Conservation (phyloP, 2,888 invertebrate species). For the Thereva unica region DNA sequence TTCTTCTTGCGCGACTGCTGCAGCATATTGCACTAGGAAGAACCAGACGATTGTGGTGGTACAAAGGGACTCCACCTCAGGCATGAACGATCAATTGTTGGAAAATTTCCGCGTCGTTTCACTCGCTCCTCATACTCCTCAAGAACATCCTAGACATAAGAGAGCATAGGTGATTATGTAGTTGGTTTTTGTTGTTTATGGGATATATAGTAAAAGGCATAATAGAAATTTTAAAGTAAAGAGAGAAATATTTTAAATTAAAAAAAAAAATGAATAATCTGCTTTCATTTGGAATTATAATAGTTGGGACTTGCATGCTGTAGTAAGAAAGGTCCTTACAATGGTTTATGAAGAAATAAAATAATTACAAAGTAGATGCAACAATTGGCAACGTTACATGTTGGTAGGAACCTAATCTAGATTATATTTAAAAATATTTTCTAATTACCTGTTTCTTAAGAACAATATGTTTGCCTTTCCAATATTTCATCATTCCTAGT, state of each 20-base stretch:
- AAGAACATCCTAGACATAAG: constrained; percentile 76
- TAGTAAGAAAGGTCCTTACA: no score
- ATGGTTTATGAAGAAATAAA: background rate
- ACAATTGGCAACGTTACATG: background rate
- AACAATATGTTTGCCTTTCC: constrained; percentile 98
- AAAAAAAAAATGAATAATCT: background rate
- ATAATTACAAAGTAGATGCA: background rate
- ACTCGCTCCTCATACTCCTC: constrained; percentile 89
- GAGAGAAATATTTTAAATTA: background rate
- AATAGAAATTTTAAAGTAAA: background rate
- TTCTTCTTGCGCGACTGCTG: constrained; percentile 28
- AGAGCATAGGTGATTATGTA: constrained; percentile 3
- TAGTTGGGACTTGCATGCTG: no score
- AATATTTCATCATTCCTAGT: constrained; percentile 97
- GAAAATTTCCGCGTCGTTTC: constrained; percentile 75
- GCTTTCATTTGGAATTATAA: no score
- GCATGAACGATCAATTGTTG: constrained; percentile 84
- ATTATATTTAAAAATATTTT: constrained; percentile 1
- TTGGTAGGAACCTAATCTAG: background rate
- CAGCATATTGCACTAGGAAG: constrained; percentile 36
- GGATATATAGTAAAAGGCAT: background rate
- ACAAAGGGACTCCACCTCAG: constrained; percentile 87
- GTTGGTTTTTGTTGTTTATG: background rate
- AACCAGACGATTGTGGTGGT: constrained; percentile 57
- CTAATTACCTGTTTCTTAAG: constrained; percentile 82